These are phyloP conservation scores for Galendromus occidentalis DNA, from an alignment of 1,140 invertebrate species.

Conservation along the genomic window DNA sequence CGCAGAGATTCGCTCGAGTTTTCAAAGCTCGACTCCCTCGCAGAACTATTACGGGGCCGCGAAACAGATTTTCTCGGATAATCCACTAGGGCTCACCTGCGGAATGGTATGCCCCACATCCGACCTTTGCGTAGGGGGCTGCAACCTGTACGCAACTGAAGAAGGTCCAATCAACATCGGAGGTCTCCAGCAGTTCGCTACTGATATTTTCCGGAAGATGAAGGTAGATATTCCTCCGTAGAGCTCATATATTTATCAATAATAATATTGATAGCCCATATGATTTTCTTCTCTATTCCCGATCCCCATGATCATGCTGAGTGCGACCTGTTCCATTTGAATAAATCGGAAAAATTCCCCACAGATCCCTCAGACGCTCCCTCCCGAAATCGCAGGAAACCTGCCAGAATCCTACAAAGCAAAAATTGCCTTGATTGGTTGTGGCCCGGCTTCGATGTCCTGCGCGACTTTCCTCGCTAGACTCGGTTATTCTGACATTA, in stretches of 20 bases:
- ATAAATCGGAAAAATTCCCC: too few relatives aligned
- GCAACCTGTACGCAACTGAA: conserved; percentile 81
- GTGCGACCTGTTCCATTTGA: too few relatives aligned
- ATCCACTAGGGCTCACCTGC: conserved; percentile 84
- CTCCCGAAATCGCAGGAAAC: conserved; percentile 36
- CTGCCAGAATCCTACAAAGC: conserved; percentile 39
- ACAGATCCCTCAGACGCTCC: conserved; percentile 62
- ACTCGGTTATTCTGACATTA: conserved; percentile 72
- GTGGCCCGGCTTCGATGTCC: conserved; percentile 86
- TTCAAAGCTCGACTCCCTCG: too few relatives aligned
- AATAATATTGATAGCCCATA: neutral
- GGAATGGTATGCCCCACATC: conserved; percentile 98
- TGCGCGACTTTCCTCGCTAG: conserved; percentile 86
- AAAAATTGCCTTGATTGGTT: conserved; percentile 75
- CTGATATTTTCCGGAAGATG: conserved; percentile 35
- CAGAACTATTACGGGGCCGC: conserved; percentile 96
- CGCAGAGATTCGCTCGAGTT: conserved; percentile 11
- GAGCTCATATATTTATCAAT: too few relatives aligned
- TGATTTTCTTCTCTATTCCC: conserved; percentile 25
- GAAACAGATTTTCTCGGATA: conserved; percentile 86
- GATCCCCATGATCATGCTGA: too few relatives aligned
- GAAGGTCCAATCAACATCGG: conserved; percentile 97
- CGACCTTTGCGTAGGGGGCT: conserved; percentile 91
- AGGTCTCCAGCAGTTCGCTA: conserved; percentile 90
- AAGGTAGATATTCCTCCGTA: too few relatives aligned